These are phyloP conservation scores for Anseranas semipalmata DNA, from an alignment of 2,113 vertebrate genomes.

Conservation along the genomic window DNA sequence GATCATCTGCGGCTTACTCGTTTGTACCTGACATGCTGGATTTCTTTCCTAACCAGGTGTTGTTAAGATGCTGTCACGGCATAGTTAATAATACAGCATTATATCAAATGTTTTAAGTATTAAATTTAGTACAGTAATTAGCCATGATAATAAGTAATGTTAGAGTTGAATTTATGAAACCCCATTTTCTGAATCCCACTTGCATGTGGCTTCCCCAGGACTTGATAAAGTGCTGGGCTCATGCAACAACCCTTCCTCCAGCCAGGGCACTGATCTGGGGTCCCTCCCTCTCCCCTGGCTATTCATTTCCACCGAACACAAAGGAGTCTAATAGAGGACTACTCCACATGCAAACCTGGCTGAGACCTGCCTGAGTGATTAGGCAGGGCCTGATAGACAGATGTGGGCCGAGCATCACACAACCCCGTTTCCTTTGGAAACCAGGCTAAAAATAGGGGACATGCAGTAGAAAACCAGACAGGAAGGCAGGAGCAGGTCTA, in stretches of 20 bases:
- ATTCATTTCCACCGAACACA: not conserved
- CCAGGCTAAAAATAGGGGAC: not conserved
- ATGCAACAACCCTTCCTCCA: not conserved
- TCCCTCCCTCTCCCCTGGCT: not conserved
- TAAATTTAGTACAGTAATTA: not conserved
- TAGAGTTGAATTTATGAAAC: not conserved
- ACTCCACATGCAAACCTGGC: not conserved
- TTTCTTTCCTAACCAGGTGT: not conserved
- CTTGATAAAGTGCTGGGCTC: not conserved
- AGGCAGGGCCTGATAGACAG: not conserved
- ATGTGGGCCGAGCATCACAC: not conserved
- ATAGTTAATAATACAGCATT: not conserved
- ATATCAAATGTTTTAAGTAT: not conserved
- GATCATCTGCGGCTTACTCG: not conserved
- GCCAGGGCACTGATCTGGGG: not conserved
- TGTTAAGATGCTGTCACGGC: not conserved
- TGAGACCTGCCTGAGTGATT: not conserved
- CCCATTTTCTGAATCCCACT: not conserved
- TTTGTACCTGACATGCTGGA: not conserved
- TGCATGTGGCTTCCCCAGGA: not conserved
- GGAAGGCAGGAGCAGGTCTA: slow-evolving; percentile 20
- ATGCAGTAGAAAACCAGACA: not conserved
- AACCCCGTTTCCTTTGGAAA: slow-evolving; percentile 3
- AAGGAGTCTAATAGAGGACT: not conserved
- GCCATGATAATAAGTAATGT: not conserved